Base-by-base conservation (phyloP, 1,140 invertebrate species). In the Drosophila sturtevanti region DNA sequence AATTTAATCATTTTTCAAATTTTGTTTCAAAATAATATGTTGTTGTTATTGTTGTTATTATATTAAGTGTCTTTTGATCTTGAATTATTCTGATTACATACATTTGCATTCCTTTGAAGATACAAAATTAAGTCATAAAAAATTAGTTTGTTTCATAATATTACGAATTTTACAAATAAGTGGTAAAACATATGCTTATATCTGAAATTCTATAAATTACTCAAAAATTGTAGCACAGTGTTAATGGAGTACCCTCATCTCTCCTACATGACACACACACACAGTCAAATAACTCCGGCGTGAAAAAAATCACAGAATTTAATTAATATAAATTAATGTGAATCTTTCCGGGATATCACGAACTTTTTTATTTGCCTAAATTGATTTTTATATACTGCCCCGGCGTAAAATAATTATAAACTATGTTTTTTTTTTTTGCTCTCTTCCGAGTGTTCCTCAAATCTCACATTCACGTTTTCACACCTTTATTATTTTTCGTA, bases 391-490 rank as follows among this genome's bases (percentile, higher is more conserved):
- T 44, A 2, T 44, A 31, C 27, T n/a, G n/a, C 27, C 27, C 9
- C 18, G n/a, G n/a, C n/a, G n/a, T 44, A 16, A 10, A 44, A 18
- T 56, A 85, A 64, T 55, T 85, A 52, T 86, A 87, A 76, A 81
- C 38, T 67, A 77, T 87, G 70, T 86, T 81, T 70, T 82, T 86
- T 82, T 82, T 75, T 84, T 41, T 52, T 54, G 76, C 79, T 63
- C 69, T 71, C 72, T 69, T 41, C 76, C 44, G 62, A 63, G 73
- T 65, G 79, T 60, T 74, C 58, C 79, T 77, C 68, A 82, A 89
- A 89, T 89, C 82, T 89, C 81, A 87, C 63, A 52, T 64, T 78
- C 78, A 69, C 72, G 63, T 79, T 68, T 79, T 60, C 72, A 72
- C 65, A 68, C 48, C 41, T 41, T 76, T 68, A 71, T 78, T 56